phyloP scores from a whole-genome alignment of 2,888 invertebrate species.

The Chrysolina americana region DNA sequence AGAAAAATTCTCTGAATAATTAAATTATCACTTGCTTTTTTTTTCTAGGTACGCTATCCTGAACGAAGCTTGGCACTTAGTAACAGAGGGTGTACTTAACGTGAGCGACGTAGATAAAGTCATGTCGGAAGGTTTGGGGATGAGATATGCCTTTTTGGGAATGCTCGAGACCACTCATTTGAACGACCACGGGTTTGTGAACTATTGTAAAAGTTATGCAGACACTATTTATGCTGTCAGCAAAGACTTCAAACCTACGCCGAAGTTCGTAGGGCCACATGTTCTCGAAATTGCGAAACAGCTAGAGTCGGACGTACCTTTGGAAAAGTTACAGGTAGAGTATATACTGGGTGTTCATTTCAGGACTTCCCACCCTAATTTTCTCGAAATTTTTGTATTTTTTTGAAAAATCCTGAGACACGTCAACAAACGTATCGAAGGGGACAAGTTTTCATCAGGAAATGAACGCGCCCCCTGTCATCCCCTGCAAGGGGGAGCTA shows the following conservation, averaged over 20 bases:
- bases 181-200: conserved; percentile 89
- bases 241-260: conserved; percentile 82
- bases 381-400: too few species aligned
- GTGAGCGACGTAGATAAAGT: conserved; percentile 93
- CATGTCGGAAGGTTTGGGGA: conserved; percentile 94
- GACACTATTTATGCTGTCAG: conserved; percentile 77
- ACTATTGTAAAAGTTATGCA: conserved; percentile 76
- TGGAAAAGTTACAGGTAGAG: conserved; percentile 74
- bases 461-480: too few species aligned
- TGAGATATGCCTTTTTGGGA: conserved; percentile 96
- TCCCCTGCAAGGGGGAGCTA: too few species aligned
- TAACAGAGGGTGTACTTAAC: conserved; percentile 86
- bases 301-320: conserved; percentile 80
- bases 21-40: background rate
- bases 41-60: conserved; percentile 86
- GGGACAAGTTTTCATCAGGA: too few species aligned
- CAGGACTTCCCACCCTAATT: too few species aligned
- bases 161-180: conserved; percentile 94
- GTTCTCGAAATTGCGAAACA: conserved; percentile 81
- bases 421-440: too few species aligned
- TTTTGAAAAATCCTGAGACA: too few species aligned
- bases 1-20: too few species aligned
- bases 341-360: too few species aligned
- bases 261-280: conserved; percentile 80
- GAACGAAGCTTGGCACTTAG: conserved; percentile 92